Evolutionary conservation across 2,888 invertebrate species (phyloP).

Genomic region (Polia nebulosa): DNA sequence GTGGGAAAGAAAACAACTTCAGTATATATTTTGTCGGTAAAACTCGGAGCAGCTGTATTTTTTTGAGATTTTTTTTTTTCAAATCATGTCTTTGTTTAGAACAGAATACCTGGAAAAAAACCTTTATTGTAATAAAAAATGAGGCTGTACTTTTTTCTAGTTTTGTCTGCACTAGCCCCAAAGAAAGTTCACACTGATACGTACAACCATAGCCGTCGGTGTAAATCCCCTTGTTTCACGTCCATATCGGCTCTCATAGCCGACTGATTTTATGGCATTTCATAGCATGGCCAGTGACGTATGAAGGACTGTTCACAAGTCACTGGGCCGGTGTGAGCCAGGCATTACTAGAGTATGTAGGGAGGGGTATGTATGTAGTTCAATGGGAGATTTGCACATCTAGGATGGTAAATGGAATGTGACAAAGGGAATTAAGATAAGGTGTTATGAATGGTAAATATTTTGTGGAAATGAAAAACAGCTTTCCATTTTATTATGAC

Average conservation of each 20-base stretch:
- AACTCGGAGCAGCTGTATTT: too few species aligned
- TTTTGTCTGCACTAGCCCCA: constrained; percentile 26
- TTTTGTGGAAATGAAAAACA: not conserved
- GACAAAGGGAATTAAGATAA: constrained; percentile 18
- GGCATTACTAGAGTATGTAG: constrained; percentile 32
- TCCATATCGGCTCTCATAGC: constrained; percentile 73
- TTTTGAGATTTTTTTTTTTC: too few species aligned
- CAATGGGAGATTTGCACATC: not conserved
- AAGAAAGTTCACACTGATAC: constrained; percentile 29
- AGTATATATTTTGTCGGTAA: too few species aligned
- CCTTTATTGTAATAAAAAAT: too few species aligned
- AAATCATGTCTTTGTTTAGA: too few species aligned
- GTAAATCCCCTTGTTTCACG: constrained; percentile 68
- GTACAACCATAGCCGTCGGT: constrained; percentile 26
- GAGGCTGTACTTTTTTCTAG: not conserved
- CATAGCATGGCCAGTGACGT: constrained; percentile 65
- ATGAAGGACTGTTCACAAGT: constrained; percentile 66
- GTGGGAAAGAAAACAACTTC: too few species aligned
- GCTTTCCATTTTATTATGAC: not conserved
- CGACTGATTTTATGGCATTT: constrained; percentile 76
- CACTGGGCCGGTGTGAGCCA: constrained; percentile 58
- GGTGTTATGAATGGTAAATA: not conserved
- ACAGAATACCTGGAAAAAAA: too few species aligned
- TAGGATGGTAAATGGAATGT: constrained; percentile 13
- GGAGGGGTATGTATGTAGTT: not conserved